phyloP scores from a whole-genome alignment of 1,140 invertebrate species.

The Trachymyrmex septentrionalis region DNA sequence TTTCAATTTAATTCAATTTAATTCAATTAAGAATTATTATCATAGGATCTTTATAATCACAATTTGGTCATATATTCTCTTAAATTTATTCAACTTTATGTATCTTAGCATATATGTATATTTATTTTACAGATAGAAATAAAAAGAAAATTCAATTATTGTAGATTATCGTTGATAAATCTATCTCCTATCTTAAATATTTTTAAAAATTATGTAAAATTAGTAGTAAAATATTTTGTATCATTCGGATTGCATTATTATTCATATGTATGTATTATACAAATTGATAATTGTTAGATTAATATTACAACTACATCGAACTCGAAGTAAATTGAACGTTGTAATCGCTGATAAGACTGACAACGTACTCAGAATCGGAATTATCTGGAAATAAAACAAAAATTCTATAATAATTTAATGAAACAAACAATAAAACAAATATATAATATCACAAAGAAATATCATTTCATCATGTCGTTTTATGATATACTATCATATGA shows the following conservation, averaged over 20 bases:
- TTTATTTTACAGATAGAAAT: not conserved
- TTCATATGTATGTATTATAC: not conserved
- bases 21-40: not conserved
- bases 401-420: constrained; percentile 20
- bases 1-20: not conserved
- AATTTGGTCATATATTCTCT: not conserved
- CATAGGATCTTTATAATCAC: too few species aligned
- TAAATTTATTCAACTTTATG: not conserved
- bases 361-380: constrained; percentile 75
- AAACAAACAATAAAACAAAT: not conserved
- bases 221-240: not conserved
- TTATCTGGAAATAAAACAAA: constrained; percentile 79
- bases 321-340: constrained; percentile 25
- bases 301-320: not conserved
- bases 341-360: constrained; percentile 76
- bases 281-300: not conserved
- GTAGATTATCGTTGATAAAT: not conserved
- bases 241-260: not conserved
- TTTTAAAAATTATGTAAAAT: not conserved
- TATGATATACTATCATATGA: not conserved
- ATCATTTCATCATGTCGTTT: not conserved
- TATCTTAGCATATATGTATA: not conserved
- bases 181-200: not conserved
- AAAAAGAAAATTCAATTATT: not conserved
- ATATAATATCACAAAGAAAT: not conserved